A percentile compares a stretch with the other conserved stretches of the same genome.
These are phyloP conservation scores for Campylomormyrus numenius DNA, from an alignment of 2,113 vertebrate genomes.

Conservation along the genomic window DNA sequence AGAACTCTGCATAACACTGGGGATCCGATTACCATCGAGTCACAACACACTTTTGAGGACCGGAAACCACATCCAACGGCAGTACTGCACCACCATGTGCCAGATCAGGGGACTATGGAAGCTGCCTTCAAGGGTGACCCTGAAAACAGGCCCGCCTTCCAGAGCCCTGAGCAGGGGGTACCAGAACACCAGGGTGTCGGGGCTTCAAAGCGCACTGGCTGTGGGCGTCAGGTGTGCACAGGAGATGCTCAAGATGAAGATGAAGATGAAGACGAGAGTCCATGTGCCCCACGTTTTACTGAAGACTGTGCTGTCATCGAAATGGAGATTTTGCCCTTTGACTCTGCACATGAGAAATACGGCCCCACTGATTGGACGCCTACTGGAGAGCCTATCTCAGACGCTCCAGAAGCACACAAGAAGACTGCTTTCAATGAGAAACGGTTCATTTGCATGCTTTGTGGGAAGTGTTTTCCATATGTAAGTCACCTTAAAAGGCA, in stretches of 20 bases:
- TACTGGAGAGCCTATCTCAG: background rate
- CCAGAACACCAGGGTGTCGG: background rate
- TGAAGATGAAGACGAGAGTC: background rate
- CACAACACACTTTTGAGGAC: no score
- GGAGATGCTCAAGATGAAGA: background rate
- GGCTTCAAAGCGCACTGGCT: background rate
- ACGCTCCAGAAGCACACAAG: background rate
- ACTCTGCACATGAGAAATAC: background rate
- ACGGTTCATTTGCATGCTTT: background rate
- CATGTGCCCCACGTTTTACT: background rate
- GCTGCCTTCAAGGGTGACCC: no score
- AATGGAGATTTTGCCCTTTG: background rate
- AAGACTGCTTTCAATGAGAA: background rate
- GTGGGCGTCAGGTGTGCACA: background rate
- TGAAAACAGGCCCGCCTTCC: no score
- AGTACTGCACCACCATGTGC: no score
- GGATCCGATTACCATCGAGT: no score
- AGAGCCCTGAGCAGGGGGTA: background rate
- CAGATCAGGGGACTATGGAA: no score
- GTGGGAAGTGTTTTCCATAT: conserved; percentile 6
- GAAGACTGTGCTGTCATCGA: background rate
- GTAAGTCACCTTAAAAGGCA: conserved; percentile 18
- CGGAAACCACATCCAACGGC: no score
- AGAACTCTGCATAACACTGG: no score
- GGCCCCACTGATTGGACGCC: background rate